A percentile compares a stretch with the other conserved stretches of the same genome.
Conservation (phyloP, 2,113 vertebrate genomes). For the Prolemur simus region DNA sequence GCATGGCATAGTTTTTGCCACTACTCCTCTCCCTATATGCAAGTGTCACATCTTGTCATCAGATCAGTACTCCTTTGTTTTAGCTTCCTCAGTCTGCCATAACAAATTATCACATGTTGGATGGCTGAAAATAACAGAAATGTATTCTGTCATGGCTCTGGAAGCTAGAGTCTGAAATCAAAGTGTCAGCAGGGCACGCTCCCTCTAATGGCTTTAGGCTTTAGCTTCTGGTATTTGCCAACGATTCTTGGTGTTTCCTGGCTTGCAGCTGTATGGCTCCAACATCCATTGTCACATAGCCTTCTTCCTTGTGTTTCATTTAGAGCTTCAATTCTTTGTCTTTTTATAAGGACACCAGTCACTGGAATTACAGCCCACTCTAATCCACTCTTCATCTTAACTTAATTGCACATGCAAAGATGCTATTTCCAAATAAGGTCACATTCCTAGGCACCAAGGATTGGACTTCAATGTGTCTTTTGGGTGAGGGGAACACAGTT, state of each 20-base stretch:
- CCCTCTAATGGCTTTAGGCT: neutral
- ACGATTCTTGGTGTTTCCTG: neutral
- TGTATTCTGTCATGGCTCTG: neutral
- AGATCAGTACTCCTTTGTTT: neutral
- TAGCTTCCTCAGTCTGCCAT: neutral
- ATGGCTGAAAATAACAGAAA: neutral
- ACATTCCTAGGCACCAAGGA: neutral
- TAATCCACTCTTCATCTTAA: neutral
- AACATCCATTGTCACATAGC: fast-evolving
- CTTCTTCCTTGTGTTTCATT: neutral
- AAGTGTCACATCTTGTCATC: neutral
- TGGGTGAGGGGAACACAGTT: neutral
- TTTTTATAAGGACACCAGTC: neutral
- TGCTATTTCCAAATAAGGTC: neutral
- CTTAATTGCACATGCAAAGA: neutral
- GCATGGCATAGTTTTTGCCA: neutral
- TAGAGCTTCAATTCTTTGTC: neutral
- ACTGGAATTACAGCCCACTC: neutral
- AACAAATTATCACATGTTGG: neutral
- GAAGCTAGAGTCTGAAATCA: neutral
- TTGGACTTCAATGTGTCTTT: neutral
- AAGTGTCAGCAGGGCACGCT: neutral
- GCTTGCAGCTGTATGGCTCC: neutral
- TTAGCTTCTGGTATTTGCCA: neutral
- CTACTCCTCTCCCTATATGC: neutral